Percentiles rank a stretch among this genome's conserved stretches.
Evolutionary conservation across 2,113 vertebrate species (phyloP).

Genomic region (Cyanocitta stelleri): DNA sequence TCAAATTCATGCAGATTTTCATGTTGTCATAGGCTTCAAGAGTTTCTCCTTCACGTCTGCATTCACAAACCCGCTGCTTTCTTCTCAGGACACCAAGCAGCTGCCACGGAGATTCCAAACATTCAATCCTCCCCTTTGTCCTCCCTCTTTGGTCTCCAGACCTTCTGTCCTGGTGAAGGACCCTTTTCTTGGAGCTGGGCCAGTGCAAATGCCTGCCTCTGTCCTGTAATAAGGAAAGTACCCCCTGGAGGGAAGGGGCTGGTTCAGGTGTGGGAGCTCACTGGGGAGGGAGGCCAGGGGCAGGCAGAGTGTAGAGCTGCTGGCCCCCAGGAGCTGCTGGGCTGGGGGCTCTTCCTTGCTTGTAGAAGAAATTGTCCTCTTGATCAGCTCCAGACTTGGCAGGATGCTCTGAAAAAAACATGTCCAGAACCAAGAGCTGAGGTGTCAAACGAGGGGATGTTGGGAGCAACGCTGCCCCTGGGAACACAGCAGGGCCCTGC

Average conservation of each 20-base stretch:
- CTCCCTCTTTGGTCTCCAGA: background rate
- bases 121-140: background rate
- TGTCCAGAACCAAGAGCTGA: background rate
- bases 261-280: fast-evolving
- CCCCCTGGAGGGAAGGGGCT: background rate
- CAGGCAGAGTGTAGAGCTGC: background rate
- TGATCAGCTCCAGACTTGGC: background rate
- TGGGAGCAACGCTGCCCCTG: fast-evolving
- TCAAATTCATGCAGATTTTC: background rate
- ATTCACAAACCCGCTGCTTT: background rate
- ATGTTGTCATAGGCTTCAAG: background rate
- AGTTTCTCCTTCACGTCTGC: background rate
- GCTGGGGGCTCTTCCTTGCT: background rate
- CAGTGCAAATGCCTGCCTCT: background rate
- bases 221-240: slow-evolving; percentile 50
- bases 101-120: background rate
- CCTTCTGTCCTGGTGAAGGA: background rate
- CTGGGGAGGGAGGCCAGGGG: background rate
- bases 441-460: fast-evolving
- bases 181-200: background rate
- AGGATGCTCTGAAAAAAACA: background rate
- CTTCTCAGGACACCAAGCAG: slow-evolving; percentile 1
- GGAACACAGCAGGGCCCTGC: background rate
- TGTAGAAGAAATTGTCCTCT: background rate
- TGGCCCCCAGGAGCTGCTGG: background rate